Evolutionary conservation across 2,113 vertebrate species (phyloP).

Genomic region (Megaceryle maxima): DNA sequence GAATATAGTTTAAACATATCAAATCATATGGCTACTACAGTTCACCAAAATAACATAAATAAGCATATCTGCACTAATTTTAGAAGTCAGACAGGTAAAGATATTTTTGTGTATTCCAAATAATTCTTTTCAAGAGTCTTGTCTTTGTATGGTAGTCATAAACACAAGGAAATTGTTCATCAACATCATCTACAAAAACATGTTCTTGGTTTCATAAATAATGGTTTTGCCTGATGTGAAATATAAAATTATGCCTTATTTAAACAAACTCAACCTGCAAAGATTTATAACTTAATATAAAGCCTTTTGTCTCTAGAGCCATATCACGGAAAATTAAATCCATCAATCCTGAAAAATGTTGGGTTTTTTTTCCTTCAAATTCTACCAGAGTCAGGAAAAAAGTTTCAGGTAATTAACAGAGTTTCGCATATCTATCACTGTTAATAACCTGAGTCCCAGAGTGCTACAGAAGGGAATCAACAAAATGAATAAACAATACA

Average conservation of each 20-base stretch:
- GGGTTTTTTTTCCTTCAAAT: background rate
- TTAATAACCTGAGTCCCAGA: background rate
- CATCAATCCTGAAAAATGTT: constrained; percentile 29
- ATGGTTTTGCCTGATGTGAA: background rate
- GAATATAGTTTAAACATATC: background rate
- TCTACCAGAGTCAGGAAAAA: background rate
- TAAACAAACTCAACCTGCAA: constrained; percentile 31
- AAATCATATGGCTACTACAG: background rate
- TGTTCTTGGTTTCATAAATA: background rate
- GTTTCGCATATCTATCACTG: background rate
- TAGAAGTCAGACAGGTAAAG: background rate
- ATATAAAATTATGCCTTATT: constrained; percentile 24
- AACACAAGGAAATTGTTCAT: background rate
- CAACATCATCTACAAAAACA: background rate
- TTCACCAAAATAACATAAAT: background rate
- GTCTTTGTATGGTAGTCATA: background rate
- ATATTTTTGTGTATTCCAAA: background rate
- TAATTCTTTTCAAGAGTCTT: background rate
- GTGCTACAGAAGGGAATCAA: background rate
- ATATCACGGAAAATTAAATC: constrained; percentile 40
- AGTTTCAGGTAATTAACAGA: constrained; percentile 10
- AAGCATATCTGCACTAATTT: background rate
- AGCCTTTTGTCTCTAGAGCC: background rate
- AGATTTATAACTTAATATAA: constrained; percentile 54
- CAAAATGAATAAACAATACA: background rate